Base-by-base conservation (phyloP, 2,888 invertebrate genomes). In the Crossocerus cetratus region DNA sequence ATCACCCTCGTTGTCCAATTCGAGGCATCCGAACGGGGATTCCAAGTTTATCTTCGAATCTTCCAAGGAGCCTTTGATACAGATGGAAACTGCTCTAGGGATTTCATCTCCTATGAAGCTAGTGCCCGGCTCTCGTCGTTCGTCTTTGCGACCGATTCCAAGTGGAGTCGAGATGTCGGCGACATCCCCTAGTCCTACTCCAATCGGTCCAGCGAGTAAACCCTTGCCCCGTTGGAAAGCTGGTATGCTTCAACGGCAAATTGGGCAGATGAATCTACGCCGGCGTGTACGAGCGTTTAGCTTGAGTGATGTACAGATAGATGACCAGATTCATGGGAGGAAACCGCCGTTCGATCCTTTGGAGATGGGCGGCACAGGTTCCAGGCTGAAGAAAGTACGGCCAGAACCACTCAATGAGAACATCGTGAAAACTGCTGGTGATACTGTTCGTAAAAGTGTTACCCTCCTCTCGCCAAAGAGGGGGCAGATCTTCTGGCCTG, bases 191-290 rank as follows among this genome's bases (percentile, higher is more conserved):
- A 1, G 45, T 11, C 3, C 58, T 23, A n/a, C 32, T 22, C 3
- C 58, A 32, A n/a, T 32, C 21, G 14, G 44, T 21, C 11, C 4
- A 18, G 54, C 69, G 0, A 16, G 22, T 2, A 86, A 84, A 69
- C 78, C 67, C n/a, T 0, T 88, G 42, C 89, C 89, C 0, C 82
- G 88, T 14, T 90, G 90, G 90, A 87, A 86, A 57, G 90, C 88
- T 4, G 89, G 89, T 0, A 82, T 89, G 84, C 77, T 90, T 2
- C 89, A 90, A 55, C 81, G 90, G 2, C 90, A 90, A 54, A 87
- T 89, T 18, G 85, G 85, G 23, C 86, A 89, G 53, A 84, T 86
- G 65, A 86, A 85, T 62, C 77, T 88, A 21, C 88, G 86, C 59
- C 83, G 85, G 21, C 84, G 90, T 5, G 87, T 80, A 0, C 73